These are phyloP conservation scores for Drosophila bipectinata DNA, from an alignment of 1,140 invertebrate genomes.

Conservation along the genomic window DNA sequence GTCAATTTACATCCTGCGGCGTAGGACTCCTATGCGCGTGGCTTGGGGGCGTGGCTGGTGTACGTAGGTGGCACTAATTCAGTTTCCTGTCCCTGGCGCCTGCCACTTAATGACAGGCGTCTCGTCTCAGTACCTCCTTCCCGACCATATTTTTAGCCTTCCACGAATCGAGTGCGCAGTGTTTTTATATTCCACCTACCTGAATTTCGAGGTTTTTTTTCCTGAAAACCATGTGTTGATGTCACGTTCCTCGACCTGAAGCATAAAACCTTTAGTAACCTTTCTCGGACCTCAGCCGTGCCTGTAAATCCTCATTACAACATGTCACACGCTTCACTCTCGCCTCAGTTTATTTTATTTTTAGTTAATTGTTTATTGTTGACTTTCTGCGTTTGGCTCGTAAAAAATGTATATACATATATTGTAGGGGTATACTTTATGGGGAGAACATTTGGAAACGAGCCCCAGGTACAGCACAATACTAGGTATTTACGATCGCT, in stretches of 20 bases:
- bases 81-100: slow-evolving; percentile 51
- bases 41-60: slow-evolving; percentile 6
- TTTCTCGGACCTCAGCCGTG: not conserved
- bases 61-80: slow-evolving; percentile 54
- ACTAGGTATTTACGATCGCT: slow-evolving; percentile 33
- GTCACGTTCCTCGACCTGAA: slow-evolving; percentile 30
- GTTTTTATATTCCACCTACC: slow-evolving; percentile 9
- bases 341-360: slow-evolving; percentile 23
- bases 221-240: slow-evolving; percentile 35
- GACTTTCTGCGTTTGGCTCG: slow-evolving; percentile 24
- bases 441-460: slow-evolving; percentile 21
- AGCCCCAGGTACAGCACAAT: slow-evolving; percentile 23
- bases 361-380: slow-evolving; percentile 49
- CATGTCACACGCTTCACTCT: slow-evolving; percentile 32
- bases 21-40: slow-evolving; percentile 18
- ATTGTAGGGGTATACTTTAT: slow-evolving; percentile 13
- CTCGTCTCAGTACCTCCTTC: slow-evolving; percentile 8
- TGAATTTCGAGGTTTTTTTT: slow-evolving; percentile 12
- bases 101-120: slow-evolving; percentile 50
- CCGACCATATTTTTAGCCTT: slow-evolving; percentile 27
- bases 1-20: slow-evolving; percentile 51
- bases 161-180: slow-evolving; percentile 33
- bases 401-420: slow-evolving; percentile 28
- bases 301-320: slow-evolving; percentile 31
- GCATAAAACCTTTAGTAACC: slow-evolving; percentile 3